Percentiles rank a stretch among this genome's conserved stretches.
These are phyloP conservation scores for Ctenopoma multispine DNA, from an alignment of 2,797 vertebrate species.

Conservation along the genomic window DNA sequence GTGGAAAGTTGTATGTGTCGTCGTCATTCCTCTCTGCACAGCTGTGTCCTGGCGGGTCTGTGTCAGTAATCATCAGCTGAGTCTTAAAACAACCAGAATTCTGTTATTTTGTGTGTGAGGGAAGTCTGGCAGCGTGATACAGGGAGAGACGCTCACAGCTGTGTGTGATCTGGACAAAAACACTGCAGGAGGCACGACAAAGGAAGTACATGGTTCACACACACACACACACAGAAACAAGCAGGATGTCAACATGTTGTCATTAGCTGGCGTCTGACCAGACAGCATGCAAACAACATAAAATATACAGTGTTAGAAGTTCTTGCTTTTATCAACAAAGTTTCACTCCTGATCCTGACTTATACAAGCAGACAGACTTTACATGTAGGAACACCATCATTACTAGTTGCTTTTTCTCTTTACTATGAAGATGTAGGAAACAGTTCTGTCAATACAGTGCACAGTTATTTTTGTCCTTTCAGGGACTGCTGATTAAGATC, in stretches of 20 bases:
- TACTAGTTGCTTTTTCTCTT: neutral
- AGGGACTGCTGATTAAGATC: constrained; percentile 6
- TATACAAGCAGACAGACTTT: neutral
- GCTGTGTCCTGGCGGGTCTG: constrained; percentile 64
- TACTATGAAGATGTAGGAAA: constrained; percentile 3
- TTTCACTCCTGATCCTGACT: neutral
- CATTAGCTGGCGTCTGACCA: constrained; percentile 55
- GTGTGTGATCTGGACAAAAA: constrained; percentile 68
- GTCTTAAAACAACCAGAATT: constrained; percentile 40
- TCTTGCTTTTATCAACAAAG: constrained; percentile 22
- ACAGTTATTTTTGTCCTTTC: neutral
- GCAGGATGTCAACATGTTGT: constrained; percentile 77
- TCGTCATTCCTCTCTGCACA: constrained; percentile 44
- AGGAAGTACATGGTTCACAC: constrained; percentile 62
- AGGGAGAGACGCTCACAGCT: constrained; percentile 53
- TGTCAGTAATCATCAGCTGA: constrained; percentile 56
- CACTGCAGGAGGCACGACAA: constrained; percentile 59
- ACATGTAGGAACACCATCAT: neutral
- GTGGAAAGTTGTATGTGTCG: constrained; percentile 27
- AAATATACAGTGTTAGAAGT: constrained; percentile 3
- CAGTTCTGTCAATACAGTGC: neutral
- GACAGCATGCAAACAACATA: constrained; percentile 28
- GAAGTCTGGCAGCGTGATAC: constrained; percentile 71
- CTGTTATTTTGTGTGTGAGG: constrained; percentile 63
- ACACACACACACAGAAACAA: constrained; percentile 34